Evolutionary conservation across 2,113 vertebrate genomes (phyloP), one percentile per base, ranked within the genome.

Genomic region (Pluvianellus socialis): DNA sequence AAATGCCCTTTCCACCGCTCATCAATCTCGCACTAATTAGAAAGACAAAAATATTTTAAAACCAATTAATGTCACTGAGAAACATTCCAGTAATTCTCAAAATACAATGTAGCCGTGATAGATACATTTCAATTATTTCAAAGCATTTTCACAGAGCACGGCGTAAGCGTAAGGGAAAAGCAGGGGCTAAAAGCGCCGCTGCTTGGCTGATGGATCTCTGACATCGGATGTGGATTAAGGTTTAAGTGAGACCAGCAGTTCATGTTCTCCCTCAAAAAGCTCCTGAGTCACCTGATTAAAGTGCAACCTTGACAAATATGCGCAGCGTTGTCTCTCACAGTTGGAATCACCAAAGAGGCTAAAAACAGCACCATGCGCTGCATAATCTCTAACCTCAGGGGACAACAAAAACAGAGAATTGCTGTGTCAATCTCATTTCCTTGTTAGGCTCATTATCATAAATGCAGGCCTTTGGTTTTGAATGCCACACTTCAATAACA

Each of bases 331-430:
- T 98, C 97, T 98, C 97, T 97, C 98, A 96, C 97, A 97, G 95
- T 84, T 97, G 97, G 97, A 98, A 98, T 98, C 96, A 97, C 98
- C 97, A 97, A 97, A 97, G 97, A 97, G 97, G 97, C 97, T 98
- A 98, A 98, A 98, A 98, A 98, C 97, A 98, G 98, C 97, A 98
- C 94, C 96, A 96, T 33, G 95, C 84, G 3, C 98, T 96, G 97
- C 95, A 98, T 98, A 98, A 98, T 98, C 97, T 98, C 96, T 98
- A 98, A 97, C 98, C 98, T 97, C 97, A 33, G 98, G 98, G 97
- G 98, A 98, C 92, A 94, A 97, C 92, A 96, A 95, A 97, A 98
- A 92, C 97, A 97, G 97, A 97, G 98, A 97, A 97, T 95, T 96
- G 96, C 98, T 97, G 96, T 97, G 96, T 98, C 98, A 97, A 98